phyloP scores from a whole-genome alignment of 2,113 vertebrate genomes.

The Electrona antarctica region DNA sequence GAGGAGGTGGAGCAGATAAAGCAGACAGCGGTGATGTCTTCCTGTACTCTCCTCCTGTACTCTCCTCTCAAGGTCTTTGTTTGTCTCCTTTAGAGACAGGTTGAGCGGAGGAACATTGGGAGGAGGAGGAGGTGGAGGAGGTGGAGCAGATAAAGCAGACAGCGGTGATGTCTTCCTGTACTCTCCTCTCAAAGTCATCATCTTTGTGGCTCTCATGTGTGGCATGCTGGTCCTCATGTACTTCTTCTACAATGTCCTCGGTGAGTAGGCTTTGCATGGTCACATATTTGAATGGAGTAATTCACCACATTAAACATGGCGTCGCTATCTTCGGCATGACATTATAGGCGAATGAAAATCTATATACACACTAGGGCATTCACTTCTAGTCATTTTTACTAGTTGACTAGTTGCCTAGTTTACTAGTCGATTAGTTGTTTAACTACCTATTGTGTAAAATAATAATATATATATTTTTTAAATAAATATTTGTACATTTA shows the following conservation, averaged over 20 bases:
- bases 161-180: constrained; percentile 74
- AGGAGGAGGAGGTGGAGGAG: constrained; percentile 60
- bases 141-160: constrained; percentile 58
- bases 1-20: constrained; percentile 60
- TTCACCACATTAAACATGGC: background rate
- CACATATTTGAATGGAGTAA: background rate
- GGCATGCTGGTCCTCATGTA: constrained; percentile 93
- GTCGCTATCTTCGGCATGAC: too few relatives aligned
- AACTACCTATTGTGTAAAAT: too few relatives aligned
- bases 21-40: constrained; percentile 62
- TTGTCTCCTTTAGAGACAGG: constrained; percentile 76
- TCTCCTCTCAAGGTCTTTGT: constrained; percentile 80
- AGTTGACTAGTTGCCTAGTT: too few relatives aligned
- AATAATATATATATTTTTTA: too few relatives aligned
- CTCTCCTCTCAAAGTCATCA: constrained; percentile 86
- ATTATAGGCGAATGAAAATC: too few relatives aligned
- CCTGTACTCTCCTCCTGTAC: constrained; percentile 85
- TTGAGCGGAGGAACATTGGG: constrained; percentile 64
- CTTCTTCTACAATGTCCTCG: constrained; percentile 91
- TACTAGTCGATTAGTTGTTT: too few relatives aligned
- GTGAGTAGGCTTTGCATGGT: constrained; percentile 74
- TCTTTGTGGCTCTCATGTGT: constrained; percentile 90
- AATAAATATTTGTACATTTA: too few relatives aligned
- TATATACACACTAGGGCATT: too few relatives aligned
- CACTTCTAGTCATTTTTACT: too few relatives aligned